A percentile compares a stretch with the other conserved stretches of the same genome.
Evolutionary conservation across 2,113 vertebrate genomes (phyloP).

Genomic region (Helogale parvula): DNA sequence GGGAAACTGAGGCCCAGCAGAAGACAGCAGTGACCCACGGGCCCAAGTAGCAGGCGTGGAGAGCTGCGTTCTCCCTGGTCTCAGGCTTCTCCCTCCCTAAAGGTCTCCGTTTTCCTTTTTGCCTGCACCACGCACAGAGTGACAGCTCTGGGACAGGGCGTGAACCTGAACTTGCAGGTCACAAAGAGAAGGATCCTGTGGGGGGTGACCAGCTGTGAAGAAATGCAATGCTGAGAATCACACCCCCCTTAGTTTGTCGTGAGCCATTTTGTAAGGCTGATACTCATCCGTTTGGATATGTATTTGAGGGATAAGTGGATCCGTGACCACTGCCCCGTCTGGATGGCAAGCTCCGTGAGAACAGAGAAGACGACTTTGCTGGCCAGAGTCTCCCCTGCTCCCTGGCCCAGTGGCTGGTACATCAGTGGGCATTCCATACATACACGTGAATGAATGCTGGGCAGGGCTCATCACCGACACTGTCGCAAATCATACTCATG

Average conservation of each 20-base stretch:
- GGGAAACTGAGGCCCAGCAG: neutral
- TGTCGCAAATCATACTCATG: fast-evolving
- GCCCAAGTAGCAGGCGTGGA: no score
- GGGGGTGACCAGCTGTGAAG: neutral
- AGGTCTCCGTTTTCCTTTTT: neutral
- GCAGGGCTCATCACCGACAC: neutral
- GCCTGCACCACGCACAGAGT: fast-evolving
- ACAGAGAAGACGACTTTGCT: neutral
- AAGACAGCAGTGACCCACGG: neutral
- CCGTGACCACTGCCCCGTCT: neutral
- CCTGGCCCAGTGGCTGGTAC: neutral
- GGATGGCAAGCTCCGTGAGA: neutral
- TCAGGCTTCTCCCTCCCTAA: neutral
- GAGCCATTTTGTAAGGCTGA: neutral
- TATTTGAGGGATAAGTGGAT: neutral
- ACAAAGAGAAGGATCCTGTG: fast-evolving
- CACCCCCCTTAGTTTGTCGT: fast-evolving
- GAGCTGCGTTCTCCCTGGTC: neutral
- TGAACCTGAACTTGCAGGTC: neutral
- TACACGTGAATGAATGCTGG: fast-evolving
- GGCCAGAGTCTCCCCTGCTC: neutral
- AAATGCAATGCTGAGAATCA: neutral
- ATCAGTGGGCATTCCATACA: fast-evolving
- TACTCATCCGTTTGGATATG: neutral
- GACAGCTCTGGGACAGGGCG: neutral